Base-by-base conservation (phyloP, 1,140 invertebrate species). In the Aphaenogaster rudis region DNA sequence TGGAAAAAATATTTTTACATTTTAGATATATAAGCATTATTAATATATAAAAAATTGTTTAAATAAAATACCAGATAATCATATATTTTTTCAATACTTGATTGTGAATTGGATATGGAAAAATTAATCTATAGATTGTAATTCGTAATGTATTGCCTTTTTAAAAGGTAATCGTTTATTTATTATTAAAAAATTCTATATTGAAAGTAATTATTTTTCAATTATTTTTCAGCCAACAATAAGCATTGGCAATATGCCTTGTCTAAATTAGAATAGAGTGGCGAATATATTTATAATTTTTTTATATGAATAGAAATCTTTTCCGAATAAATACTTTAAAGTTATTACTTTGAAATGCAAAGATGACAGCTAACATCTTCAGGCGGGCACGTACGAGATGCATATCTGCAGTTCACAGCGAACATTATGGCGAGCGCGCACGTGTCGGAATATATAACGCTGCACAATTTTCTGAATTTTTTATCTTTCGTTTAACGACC, bases 401-500 rank as follows among this genome's bases (percentile, higher is more conserved):
- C 64, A 69, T 45, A 80, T 69, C 64, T 54, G 36, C 48, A 71
- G n/a, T 13, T 78, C 21, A 42, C 21, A 50, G 15, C 6, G 78
- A 64, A 42, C 21, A 42, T 36, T 36, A 67, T 39, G n/a, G 33
- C 3, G 7, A 13, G 48, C 21, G 42, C 66, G 61, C 64, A 48
- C 61, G 21, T 57, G 28, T 80, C 7, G 36, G 77, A 80, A 28
- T 21, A 42, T 33, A 39, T 42, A 64, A 64, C 33, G 48, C 50
- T 21, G 48, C 36, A 39, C 13, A 54, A 81, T 69, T 80, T 67
- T 17, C 45, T 7, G 36, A 21, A 39, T 6, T 67, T 67, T 52
- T 48, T 81, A 21, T 79, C 61, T 81, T 28, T n/a, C 57, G 50
- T n/a, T 36, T 81, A 81, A 57, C 78, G 36, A 71, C 21, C 36